Conservation (phyloP, 2,797 vertebrate genomes). For the Sebastes steindachneri region DNA sequence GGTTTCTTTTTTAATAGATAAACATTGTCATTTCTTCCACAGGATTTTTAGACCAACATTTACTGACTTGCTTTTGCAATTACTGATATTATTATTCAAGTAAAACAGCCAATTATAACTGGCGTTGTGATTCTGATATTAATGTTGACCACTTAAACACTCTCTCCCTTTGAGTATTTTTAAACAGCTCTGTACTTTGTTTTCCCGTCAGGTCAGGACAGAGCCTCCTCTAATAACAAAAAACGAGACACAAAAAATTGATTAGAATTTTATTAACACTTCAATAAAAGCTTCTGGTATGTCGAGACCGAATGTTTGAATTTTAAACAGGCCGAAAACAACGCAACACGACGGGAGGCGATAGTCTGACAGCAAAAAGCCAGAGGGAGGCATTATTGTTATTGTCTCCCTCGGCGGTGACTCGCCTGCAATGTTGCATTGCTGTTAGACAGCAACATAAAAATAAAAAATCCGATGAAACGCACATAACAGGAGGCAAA, state of each 20-base stretch:
- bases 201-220: background rate
- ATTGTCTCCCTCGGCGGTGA: conserved; percentile 53
- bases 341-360: conserved; percentile 42
- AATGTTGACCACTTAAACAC: background rate
- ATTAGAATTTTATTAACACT: conserved; percentile 57
- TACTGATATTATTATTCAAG: background rate
- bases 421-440: conserved; percentile 30
- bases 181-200: background rate
- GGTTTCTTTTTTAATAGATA: background rate
- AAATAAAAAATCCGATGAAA: conserved; percentile 74
- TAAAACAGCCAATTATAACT: background rate
- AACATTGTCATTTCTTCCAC: background rate
- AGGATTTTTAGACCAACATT: background rate
- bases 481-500: conserved; percentile 64
- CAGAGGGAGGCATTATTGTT: conserved; percentile 70
- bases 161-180: background rate
- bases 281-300: conserved; percentile 52
- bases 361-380: conserved; percentile 44
- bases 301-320: conserved; percentile 60
- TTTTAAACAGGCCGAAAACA: conserved; percentile 53
- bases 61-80: background rate
- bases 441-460: conserved; percentile 51
- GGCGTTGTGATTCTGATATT: background rate
- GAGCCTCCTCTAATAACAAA: background rate
- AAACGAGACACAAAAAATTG: conserved; percentile 45